phyloP scores from a whole-genome alignment of 2,888 invertebrate genomes.

The Drosophila tanythrix region DNA sequence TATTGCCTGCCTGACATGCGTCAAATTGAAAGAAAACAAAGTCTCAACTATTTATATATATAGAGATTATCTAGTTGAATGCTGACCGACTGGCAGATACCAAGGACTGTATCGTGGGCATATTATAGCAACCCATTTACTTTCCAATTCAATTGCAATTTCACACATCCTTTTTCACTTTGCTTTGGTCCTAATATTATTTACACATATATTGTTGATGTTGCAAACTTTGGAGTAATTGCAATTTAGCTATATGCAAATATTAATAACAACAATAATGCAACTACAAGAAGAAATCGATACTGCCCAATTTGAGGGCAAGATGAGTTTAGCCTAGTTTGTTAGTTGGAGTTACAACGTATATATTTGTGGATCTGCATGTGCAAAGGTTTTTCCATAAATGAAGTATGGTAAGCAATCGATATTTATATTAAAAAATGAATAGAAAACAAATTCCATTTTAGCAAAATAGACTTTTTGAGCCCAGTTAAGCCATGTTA shows the following conservation, averaged over 20 bases:
- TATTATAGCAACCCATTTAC: neutral
- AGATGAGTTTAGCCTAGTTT: neutral
- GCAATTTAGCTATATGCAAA: neutral
- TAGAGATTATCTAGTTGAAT: neutral
- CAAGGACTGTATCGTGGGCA: neutral
- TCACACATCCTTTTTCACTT: neutral
- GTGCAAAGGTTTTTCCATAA: neutral
- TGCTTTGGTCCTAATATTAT: neutral
- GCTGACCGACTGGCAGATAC: neutral
- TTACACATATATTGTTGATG: neutral
- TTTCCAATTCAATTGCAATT: neutral
- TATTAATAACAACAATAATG: neutral
- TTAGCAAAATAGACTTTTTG: neutral
- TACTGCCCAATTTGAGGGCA: neutral
- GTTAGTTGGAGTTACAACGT: neutral
- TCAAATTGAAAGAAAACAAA: constrained; percentile 62
- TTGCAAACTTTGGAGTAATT: neutral
- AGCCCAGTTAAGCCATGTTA: neutral
- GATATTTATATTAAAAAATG: neutral
- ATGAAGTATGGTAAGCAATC: neutral
- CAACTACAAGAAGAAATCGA: neutral
- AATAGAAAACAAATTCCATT: neutral
- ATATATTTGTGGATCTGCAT: neutral
- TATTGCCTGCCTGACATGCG: constrained; percentile 47
- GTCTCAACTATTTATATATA: constrained; percentile 6